Evolutionary conservation across 2,888 invertebrate species (phyloP).

Genomic region (Diplolepis rosae): DNA sequence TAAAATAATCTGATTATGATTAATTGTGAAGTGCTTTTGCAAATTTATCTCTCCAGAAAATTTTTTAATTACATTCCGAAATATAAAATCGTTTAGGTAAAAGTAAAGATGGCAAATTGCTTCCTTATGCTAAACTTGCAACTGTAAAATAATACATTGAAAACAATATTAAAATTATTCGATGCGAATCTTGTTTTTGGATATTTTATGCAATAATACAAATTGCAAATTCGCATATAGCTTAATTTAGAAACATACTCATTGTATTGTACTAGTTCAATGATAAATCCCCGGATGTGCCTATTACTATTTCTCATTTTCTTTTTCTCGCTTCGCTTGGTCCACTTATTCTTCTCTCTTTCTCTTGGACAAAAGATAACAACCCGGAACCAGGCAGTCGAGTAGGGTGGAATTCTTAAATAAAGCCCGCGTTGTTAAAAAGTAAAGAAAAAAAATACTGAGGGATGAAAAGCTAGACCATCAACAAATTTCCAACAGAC

Average conservation of each 20-base stretch:
- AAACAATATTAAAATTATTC: too few species aligned
- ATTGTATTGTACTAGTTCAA: slow-evolving; percentile 50
- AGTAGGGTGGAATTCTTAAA: slow-evolving; percentile 48
- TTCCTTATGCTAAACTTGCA: too few species aligned
- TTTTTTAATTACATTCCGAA: too few species aligned
- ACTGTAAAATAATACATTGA: too few species aligned
- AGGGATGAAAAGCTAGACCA: slow-evolving; percentile 4
- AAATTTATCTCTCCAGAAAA: too few species aligned
- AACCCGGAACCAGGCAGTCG: slow-evolving; percentile 52
- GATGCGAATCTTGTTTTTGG: too few species aligned
- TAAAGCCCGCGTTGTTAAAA: slow-evolving; percentile 41
- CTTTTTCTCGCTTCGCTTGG: slow-evolving; percentile 34
- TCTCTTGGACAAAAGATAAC: slow-evolving; percentile 60
- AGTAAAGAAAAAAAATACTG: neutral
- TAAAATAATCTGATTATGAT: too few species aligned
- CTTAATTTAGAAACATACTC: slow-evolving; percentile 63
- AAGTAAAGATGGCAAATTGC: too few species aligned
- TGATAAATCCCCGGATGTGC: slow-evolving; percentile 58
- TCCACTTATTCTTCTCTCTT: slow-evolving; percentile 23
- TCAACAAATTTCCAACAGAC: slow-evolving; percentile 21
- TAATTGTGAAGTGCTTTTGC: too few species aligned
- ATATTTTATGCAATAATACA: slow-evolving; percentile 50
- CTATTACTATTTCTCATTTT: slow-evolving; percentile 36
- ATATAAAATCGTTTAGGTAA: too few species aligned
- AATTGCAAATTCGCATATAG: slow-evolving; percentile 56